Conservation (phyloP, 1,140 invertebrate genomes). For the Drosophila arawakana region DNA sequence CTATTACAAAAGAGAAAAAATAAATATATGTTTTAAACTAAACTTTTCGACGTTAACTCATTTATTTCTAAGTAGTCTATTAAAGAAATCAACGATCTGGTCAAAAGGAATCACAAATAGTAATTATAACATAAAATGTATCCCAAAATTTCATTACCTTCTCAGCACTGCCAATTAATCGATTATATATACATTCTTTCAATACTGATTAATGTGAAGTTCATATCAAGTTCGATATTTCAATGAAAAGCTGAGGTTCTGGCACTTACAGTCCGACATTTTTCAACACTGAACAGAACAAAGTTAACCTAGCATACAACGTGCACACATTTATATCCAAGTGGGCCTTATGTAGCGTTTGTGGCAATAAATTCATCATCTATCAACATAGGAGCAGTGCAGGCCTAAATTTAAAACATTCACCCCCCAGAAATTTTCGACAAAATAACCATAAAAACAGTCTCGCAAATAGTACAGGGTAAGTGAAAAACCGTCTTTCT, state of each 20-base stretch:
- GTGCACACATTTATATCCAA: not conserved
- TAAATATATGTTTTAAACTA: constrained; percentile 22
- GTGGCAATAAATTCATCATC: constrained; percentile 12
- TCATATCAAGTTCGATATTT: not conserved
- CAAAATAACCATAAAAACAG: constrained; percentile 36
- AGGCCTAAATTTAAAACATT: constrained; percentile 49
- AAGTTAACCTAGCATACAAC: not conserved
- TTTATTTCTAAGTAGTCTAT: too few relatives aligned
- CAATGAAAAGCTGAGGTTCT: not conserved
- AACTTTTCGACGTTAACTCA: not conserved
- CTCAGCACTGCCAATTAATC: too few relatives aligned
- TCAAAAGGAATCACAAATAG: too few relatives aligned
- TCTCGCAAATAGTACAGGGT: constrained; percentile 60
- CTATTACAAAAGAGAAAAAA: constrained; percentile 15
- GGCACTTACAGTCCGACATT: not conserved
- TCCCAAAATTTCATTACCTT: too few relatives aligned
- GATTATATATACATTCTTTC: too few relatives aligned
- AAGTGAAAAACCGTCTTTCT: constrained; percentile 15
- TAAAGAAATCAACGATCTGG: too few relatives aligned
- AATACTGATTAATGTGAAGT: not conserved
- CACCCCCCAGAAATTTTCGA: constrained; percentile 33
- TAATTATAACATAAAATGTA: too few relatives aligned
- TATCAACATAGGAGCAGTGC: constrained; percentile 33
- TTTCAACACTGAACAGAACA: not conserved
- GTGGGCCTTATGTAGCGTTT: not conserved